Percentiles rank a stretch among this genome's conserved stretches.
phyloP scores from a whole-genome alignment of 2,888 invertebrate species.

The Thyatira batis region DNA sequence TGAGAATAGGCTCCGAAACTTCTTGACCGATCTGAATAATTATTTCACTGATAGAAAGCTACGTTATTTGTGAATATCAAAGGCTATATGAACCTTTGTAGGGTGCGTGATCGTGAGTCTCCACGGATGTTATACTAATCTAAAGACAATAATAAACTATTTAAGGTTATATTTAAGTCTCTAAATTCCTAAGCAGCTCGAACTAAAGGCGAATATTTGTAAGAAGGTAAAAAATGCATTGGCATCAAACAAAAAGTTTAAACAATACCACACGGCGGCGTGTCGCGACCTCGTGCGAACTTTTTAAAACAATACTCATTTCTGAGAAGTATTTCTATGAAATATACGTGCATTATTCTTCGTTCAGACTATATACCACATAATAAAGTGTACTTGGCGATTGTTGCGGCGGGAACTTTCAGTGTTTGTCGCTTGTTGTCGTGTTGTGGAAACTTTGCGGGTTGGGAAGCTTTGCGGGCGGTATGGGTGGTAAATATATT shows the following conservation, averaged over 20 bases:
- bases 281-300: background rate
- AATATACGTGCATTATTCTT: constrained; percentile 19
- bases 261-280: background rate
- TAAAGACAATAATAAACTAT: too few relatives aligned
- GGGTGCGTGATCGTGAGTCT: too few relatives aligned
- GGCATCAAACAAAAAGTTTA: background rate
- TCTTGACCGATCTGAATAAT: too few relatives aligned
- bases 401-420: constrained; percentile 36
- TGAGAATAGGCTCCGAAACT: too few relatives aligned
- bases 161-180: too few relatives aligned
- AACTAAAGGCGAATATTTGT: too few relatives aligned
- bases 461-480: background rate
- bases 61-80: too few relatives aligned
- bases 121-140: too few relatives aligned
- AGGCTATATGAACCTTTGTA: too few relatives aligned
- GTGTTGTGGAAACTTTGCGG: constrained; percentile 8
- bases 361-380: constrained; percentile 11
- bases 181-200: too few relatives aligned
- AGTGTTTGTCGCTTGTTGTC: constrained; percentile 30
- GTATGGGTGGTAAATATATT: too few relatives aligned
- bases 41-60: too few relatives aligned
- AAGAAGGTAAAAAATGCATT: background rate
- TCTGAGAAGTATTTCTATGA: constrained; percentile 13
- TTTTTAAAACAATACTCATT: constrained; percentile 10
- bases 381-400: constrained; percentile 25